These are phyloP conservation scores for Grammomys surdaster DNA, from an alignment of 2,113 vertebrate genomes.

Conservation along the genomic window DNA sequence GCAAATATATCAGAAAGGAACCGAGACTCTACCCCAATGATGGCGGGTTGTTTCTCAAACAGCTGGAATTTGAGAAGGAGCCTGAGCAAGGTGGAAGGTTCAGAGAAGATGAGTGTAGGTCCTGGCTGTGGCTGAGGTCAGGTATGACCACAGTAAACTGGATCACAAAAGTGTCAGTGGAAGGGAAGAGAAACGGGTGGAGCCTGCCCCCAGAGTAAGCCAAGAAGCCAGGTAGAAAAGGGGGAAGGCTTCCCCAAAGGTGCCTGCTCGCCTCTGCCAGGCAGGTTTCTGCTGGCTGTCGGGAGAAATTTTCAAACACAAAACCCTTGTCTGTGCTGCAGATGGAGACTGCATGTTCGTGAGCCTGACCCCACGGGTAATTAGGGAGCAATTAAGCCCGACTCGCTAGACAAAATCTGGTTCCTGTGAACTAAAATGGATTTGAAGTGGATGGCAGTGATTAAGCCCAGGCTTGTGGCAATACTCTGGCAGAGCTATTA, in stretches of 20 bases:
- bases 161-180: background rate
- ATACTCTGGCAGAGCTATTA: background rate
- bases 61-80: background rate
- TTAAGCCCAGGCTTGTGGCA: background rate
- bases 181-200: background rate
- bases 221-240: background rate
- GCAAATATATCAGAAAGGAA: background rate
- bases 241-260: background rate
- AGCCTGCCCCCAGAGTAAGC: background rate
- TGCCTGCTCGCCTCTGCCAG: background rate
- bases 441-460: slow-evolving; percentile 64
- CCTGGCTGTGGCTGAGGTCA: background rate
- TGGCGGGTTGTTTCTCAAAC: background rate
- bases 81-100: background rate
- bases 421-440: slow-evolving; percentile 56
- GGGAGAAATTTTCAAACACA: slow-evolving; percentile 39
- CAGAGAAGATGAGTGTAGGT: background rate
- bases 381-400: slow-evolving; percentile 56
- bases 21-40: background rate
- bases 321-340: background rate
- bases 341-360: slow-evolving; percentile 3
- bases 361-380: slow-evolving; percentile 46
- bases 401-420: slow-evolving; percentile 44
- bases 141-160: background rate
- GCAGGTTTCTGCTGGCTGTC: background rate